These are phyloP conservation scores for Drosophila pectinifera DNA, from an alignment of 1,140 invertebrate species.

Conservation along the genomic window DNA sequence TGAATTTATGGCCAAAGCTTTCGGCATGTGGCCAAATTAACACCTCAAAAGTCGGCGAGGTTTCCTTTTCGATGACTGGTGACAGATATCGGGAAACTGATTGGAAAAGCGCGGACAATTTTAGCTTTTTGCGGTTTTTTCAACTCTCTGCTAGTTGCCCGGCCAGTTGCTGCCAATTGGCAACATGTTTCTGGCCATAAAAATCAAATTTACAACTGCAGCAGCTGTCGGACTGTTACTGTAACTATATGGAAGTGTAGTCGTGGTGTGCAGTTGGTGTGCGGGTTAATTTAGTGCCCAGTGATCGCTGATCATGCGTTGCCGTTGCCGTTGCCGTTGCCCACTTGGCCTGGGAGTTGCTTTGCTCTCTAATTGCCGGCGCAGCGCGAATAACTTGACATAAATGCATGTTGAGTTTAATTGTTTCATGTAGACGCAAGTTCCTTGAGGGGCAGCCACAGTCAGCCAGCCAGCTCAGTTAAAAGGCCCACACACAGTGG, in stretches of 20 bases:
- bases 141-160: slow-evolving; percentile 45
- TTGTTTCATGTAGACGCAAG: slow-evolving; percentile 77
- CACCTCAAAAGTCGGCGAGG: slow-evolving; percentile 61
- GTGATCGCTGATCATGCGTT: slow-evolving; percentile 56
- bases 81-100: slow-evolving; percentile 71
- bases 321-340: slow-evolving; percentile 24
- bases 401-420: slow-evolving; percentile 82
- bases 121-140: slow-evolving; percentile 3
- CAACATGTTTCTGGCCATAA: slow-evolving; percentile 76
- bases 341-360: slow-evolving; percentile 22
- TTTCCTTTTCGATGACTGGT: slow-evolving; percentile 59
- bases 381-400: slow-evolving; percentile 79
- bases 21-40: slow-evolving; percentile 66
- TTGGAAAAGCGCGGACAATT: slow-evolving; percentile 40
- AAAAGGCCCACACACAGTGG: slow-evolving; percentile 61
- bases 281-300: slow-evolving; percentile 67
- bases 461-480: neutral
- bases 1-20: slow-evolving; percentile 55
- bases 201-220: slow-evolving; percentile 81
- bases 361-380: slow-evolving; percentile 67
- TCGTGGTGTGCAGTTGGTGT: slow-evolving; percentile 2
- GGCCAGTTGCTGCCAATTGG: slow-evolving; percentile 65
- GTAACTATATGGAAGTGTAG: slow-evolving; percentile 34
- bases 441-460: slow-evolving; percentile 50
- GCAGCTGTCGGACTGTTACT: slow-evolving; percentile 66